phyloP scores from a whole-genome alignment of 2,113 vertebrate genomes.

The Pollachius pollachius region DNA sequence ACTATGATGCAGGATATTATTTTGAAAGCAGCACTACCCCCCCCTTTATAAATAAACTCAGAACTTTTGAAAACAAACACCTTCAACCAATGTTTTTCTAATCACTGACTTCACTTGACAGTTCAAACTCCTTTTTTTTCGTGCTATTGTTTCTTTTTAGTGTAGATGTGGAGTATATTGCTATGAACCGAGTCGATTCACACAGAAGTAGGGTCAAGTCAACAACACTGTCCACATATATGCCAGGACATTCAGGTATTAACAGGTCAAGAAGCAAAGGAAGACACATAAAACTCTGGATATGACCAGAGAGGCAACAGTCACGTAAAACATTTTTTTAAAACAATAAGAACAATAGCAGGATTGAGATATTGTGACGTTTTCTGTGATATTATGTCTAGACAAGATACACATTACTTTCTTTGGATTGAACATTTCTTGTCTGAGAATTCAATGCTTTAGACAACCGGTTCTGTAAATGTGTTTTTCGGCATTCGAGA shows the following conservation, averaged over 20 bases:
- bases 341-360: conserved; percentile 36
- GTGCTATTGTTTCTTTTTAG: no score
- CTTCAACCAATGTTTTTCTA: no score
- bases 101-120: no score
- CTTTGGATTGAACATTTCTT: background rate
- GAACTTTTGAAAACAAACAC: no score
- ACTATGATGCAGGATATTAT: no score
- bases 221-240: conserved; percentile 32
- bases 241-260: conserved; percentile 69
- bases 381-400: conserved; percentile 14
- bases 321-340: conserved; percentile 43
- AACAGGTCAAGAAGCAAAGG: conserved; percentile 66
- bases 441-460: background rate
- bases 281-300: conserved; percentile 61
- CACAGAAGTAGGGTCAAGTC: no score
- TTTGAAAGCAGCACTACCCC: no score
- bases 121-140: no score
- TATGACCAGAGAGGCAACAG: conserved; percentile 57
- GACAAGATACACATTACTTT: background rate
- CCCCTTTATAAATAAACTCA: no score
- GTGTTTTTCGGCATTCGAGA: background rate
- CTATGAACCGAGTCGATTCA: no score
- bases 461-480: background rate
- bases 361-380: conserved; percentile 25
- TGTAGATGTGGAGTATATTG: no score